Evolutionary conservation across 2,113 vertebrate species (phyloP).

Genomic region (Archilochus colubris): DNA sequence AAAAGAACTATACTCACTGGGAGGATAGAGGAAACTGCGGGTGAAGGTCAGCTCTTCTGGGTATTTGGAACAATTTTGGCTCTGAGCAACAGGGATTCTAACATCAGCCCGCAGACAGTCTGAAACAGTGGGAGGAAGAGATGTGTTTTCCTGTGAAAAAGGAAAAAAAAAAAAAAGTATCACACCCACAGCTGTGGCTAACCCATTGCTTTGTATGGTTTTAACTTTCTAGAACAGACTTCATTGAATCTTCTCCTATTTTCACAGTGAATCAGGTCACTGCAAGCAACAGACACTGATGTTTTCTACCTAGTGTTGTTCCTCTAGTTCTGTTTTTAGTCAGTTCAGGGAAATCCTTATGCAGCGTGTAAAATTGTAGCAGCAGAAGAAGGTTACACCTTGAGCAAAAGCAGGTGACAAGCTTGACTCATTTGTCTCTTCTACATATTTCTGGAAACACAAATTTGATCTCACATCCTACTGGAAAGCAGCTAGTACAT

Average conservation of each 20-base stretch:
- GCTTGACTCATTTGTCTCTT: not conserved
- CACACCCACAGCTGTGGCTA: constrained; percentile 75
- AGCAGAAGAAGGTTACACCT: not conserved
- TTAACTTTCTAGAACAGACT: constrained; percentile 71
- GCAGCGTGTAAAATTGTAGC: not conserved
- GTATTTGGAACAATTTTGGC: constrained; percentile 87
- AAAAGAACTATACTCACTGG: constrained; percentile 84
- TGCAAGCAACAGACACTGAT: constrained; percentile 40
- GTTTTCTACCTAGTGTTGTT: constrained; percentile 55
- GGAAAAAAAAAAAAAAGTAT: constrained; percentile 13
- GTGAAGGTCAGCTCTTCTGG: constrained; percentile 68
- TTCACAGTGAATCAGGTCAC: constrained; percentile 75
- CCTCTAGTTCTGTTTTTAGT: constrained; percentile 19
- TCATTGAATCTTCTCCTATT: constrained; percentile 73
- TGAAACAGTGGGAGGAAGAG: constrained; percentile 72
- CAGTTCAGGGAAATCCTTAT: constrained; percentile 54
- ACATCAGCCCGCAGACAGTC: constrained; percentile 91
- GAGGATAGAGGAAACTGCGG: constrained; percentile 87
- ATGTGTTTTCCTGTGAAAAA: constrained; percentile 74
- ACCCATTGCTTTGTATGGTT: constrained; percentile 57
- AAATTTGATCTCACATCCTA: constrained; percentile 9
- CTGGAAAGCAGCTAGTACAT: not conserved
- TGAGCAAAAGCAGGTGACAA: not conserved
- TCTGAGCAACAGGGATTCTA: constrained; percentile 78
- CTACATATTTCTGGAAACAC: constrained; percentile 40